Base-by-base conservation (phyloP, 2,113 vertebrate species). In the Grus americana region DNA sequence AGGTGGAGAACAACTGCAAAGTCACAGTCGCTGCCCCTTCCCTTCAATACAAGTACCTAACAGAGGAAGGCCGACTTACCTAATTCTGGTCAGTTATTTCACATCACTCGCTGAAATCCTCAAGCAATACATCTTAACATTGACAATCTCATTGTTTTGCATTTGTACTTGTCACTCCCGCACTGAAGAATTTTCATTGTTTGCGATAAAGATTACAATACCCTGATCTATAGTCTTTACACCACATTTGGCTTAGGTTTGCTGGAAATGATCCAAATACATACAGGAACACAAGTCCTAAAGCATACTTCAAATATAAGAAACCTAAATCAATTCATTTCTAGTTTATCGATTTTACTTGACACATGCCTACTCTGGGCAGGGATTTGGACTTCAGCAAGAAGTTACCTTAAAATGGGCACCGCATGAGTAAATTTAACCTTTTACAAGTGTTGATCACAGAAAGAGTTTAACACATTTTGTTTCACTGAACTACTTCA, bases 231-330 rank as follows among this genome's bases (percentile, higher is more conserved):
- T 1, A n/a, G 6, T 26, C 17, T 88, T n/a, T 12, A 58, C 6
- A 10, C 21, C 20, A 10, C 6, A 12, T 59, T 20, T 2, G 4
- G 6, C 46, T 78, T 61, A 20, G 0, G 10, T 71, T 71, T 34
- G n/a, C 47, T 22, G 6, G 9, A 74, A 71, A 74, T 46, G 36
- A 38, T n/a, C 61, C 20, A 5, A 59, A 49, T 4, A 32, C 2
- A 3, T 1, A 24, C 0, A 2, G 46, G n/a, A 66, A 57, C 5
- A 29, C 6, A n/a, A 47, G 11, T 7, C 36, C 47, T 54, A 61
- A 34, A 61, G 50, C 13, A 44, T 9, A 17, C 44, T 54, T 71
- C 79, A 49, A 36, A 58, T 4, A 12, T 2, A 79, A 38, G 18
- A 40, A 58, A 68, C 6, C 29, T 42, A 47, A 72, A 6, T 15